Base-by-base conservation (phyloP, 2,888 invertebrate genomes). In the Villa cingulata region DNA sequence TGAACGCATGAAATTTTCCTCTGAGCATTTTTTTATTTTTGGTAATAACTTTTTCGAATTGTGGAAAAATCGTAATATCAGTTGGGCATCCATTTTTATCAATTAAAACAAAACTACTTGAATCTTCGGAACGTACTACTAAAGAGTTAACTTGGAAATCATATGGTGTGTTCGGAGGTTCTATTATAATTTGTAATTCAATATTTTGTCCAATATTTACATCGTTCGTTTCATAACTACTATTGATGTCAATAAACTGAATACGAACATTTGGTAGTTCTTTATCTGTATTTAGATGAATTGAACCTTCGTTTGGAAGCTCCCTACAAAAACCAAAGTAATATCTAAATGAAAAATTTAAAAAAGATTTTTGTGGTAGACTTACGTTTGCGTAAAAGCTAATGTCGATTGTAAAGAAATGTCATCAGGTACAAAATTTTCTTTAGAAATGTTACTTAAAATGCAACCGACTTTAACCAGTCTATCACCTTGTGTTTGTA, bases 401-500 rank as follows among this genome's bases (percentile, higher is more conserved):
- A 77, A 68, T 32, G 76, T 72, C n/a, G 78, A 74, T 37, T 75
- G 74, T 5, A 76, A 57, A 5, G 76, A 70, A 37, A 78, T 65
- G 52, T 76, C 72, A 59, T 68, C 70, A 16, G 72, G 72, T 27
- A 71, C 62, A 44, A 51, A 52, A 15, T 53, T 42, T n/a, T 52
- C 46, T 6, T 54, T 36, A 6, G 63, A 61, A 37, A 68, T 69
- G 38, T 73, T 72, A 54, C 68, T 70, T 42, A 83, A 75, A n/a
- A 83, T 78, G 59, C 87, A 87, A 1, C 86, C 86, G 6, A 86
- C 80, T 57, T 83, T 80, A 48, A 88, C 79, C 57, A 86, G 77
- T 49, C 87, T 77, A 68, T 90, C 90, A 0, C 86, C 86, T 50
- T 86, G 81, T 16, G 86, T 83, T 67, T 89, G 88, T 50, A 90